Conservation (phyloP, 2,113 vertebrate genomes). For the Rhinoderma darwinii region DNA sequence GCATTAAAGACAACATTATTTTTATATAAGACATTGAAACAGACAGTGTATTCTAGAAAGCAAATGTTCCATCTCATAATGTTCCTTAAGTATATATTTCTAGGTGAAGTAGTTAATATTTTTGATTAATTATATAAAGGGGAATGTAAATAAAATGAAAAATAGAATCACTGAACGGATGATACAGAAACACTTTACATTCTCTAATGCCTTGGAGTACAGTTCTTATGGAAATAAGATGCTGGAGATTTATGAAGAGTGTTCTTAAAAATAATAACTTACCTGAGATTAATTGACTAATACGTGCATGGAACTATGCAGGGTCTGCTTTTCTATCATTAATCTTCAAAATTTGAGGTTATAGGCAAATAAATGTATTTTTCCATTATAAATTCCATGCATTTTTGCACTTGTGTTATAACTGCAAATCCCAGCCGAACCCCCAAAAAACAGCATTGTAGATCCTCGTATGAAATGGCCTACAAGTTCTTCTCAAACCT, state of each 20-base stretch:
- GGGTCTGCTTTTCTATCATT: background rate
- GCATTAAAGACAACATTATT: slow-evolving; percentile 22
- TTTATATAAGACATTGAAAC: background rate
- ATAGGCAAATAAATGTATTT: background rate
- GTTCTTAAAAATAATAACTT: slow-evolving; percentile 12
- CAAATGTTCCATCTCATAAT: background rate
- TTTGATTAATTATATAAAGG: background rate
- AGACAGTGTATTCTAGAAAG: background rate
- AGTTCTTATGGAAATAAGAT: background rate
- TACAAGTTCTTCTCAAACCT: too few species aligned
- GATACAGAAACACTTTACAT: background rate
- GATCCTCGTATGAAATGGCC: too few species aligned
- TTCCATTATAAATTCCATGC: background rate
- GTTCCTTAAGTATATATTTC: background rate
- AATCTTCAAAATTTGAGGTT: background rate
- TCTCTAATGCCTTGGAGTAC: background rate
- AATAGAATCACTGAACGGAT: background rate
- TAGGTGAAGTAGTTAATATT: background rate
- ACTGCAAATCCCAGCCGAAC: too few species aligned
- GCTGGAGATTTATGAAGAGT: background rate
- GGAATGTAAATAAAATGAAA: background rate
- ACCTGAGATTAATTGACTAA: background rate
- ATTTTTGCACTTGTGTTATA: background rate
- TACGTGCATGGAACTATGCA: background rate
- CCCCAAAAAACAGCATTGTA: too few species aligned